phyloP scores from a whole-genome alignment of 2,888 invertebrate genomes.

The Zelleria hepariella region DNA sequence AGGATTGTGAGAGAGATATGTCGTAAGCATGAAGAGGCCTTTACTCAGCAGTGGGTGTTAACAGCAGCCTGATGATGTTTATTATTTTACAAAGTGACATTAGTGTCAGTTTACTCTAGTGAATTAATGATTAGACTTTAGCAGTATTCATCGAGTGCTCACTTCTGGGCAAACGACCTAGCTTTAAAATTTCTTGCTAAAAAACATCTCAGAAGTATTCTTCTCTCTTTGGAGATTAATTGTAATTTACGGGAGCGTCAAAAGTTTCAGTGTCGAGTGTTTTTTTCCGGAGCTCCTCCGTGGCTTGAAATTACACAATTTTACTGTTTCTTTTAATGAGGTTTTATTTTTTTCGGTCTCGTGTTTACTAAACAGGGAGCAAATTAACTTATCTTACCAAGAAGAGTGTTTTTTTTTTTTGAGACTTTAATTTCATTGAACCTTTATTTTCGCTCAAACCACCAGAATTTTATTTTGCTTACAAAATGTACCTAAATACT shows the following conservation, averaged over 20 bases:
- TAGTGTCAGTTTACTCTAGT: no score
- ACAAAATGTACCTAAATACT: no score
- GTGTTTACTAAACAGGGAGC: neutral
- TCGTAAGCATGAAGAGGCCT: no score
- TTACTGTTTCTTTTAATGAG: conserved; percentile 2
- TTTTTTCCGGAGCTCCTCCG: neutral
- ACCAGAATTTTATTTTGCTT: no score
- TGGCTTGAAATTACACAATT: neutral
- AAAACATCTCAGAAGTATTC: neutral
- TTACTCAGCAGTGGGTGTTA: no score
- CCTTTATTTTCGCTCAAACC: no score
- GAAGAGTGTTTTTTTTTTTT: neutral
- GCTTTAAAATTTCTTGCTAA: neutral
- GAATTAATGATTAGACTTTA: no score
- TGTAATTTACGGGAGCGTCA: conserved; percentile 17
- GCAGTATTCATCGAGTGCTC: no score
- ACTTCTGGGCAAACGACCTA: neutral
- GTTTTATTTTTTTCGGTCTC: neutral
- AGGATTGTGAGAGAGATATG: no score
- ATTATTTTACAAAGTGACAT: no score
- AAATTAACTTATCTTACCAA: neutral
- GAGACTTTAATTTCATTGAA: neutral
- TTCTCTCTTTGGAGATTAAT: conserved; percentile 12
- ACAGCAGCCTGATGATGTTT: no score
- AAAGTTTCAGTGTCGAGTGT: conserved; percentile 7